These are phyloP conservation scores for Zaprionus inermis DNA, from an alignment of 1,140 invertebrate species.

Conservation along the genomic window DNA sequence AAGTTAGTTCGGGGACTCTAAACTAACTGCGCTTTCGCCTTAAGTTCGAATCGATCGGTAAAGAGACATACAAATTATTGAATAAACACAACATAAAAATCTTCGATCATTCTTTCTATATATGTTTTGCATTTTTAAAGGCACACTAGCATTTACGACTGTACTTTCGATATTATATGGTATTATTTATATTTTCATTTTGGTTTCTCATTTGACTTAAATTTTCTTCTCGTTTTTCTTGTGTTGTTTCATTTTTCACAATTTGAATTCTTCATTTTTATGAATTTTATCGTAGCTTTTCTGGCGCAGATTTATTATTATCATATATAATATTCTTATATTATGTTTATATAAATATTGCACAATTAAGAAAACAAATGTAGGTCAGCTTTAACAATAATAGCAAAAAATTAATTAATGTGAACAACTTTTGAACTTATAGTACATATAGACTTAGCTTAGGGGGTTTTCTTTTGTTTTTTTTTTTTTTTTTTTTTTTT, in stretches of 20 bases:
- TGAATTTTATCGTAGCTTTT: constrained; percentile 31
- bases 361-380: constrained; percentile 76
- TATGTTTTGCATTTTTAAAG: constrained; percentile 79
- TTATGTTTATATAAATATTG: constrained; percentile 75
- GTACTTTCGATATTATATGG: constrained; percentile 69
- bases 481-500: constrained; percentile 12
- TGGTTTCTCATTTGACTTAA: constrained; percentile 33
- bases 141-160: constrained; percentile 82
- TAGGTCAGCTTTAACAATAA: constrained; percentile 76
- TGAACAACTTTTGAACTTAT: constrained; percentile 77
- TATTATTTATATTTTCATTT: constrained; percentile 42
- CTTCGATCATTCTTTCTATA: constrained; percentile 29
- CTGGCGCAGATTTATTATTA: constrained; percentile 48
- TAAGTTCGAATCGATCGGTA: background rate
- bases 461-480: constrained; percentile 36
- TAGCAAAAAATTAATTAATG: constrained; percentile 69
- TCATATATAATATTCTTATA: constrained; percentile 44
- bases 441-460: constrained; percentile 62
- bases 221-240: background rate
- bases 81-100: background rate
- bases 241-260: constrained; percentile 41
- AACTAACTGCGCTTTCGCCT: constrained; percentile 8
- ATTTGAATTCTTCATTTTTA: constrained; percentile 34
- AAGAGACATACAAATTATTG: background rate
- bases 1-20: background rate